A percentile compares a stretch with the other conserved stretches of the same genome.
These are phyloP conservation scores for Ochotona princeps DNA, from an alignment of 2,113 vertebrate species.

Conservation along the genomic window DNA sequence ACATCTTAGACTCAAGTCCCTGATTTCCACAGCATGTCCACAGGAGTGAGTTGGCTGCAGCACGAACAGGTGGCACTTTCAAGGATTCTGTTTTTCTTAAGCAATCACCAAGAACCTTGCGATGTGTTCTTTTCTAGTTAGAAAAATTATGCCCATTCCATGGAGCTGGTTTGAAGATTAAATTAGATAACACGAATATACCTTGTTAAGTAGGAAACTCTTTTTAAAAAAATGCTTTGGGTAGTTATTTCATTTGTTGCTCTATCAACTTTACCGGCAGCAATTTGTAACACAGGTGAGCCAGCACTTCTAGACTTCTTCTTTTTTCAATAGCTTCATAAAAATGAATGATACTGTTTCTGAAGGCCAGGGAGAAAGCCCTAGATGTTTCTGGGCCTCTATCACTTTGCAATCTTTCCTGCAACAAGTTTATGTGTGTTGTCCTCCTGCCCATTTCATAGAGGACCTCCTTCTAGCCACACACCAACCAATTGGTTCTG, in stretches of 20 bases:
- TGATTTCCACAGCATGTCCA: background rate
- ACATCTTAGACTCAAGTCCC: background rate
- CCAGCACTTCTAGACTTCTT: background rate
- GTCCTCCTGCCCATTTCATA: background rate
- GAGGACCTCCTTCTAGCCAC: background rate
- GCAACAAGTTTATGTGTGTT: background rate
- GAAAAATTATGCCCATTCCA: background rate
- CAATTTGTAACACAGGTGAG: background rate
- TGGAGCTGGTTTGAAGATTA: background rate
- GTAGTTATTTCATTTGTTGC: background rate
- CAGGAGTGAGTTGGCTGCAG: background rate
- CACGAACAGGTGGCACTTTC: background rate
- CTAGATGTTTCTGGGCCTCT: background rate
- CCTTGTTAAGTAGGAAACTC: background rate
- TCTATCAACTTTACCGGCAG: background rate
- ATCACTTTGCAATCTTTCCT: background rate
- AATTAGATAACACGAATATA: background rate
- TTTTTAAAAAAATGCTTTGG: background rate
- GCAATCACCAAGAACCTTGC: background rate
- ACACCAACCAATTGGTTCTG: background rate
- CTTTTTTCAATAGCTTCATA: background rate
- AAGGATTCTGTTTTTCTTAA: background rate
- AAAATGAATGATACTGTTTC: background rate
- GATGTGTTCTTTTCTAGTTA: too few species aligned
- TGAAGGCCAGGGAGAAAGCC: background rate